phyloP scores from a whole-genome alignment of 2,797 vertebrate species.

The Hoplostethus atlanticus region DNA sequence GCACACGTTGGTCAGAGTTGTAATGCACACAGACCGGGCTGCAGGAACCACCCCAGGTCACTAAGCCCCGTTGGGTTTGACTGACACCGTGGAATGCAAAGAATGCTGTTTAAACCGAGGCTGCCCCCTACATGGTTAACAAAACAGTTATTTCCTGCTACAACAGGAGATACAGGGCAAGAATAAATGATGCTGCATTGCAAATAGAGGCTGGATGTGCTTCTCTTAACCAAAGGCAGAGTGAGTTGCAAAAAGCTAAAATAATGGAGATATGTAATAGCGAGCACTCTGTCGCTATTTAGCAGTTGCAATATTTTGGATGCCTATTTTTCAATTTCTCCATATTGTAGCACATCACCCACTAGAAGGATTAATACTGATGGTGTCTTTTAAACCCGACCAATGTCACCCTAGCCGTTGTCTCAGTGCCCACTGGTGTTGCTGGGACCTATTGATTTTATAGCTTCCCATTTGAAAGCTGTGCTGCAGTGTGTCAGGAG shows the following conservation, averaged over 20 bases:
- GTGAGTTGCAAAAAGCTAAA: no score
- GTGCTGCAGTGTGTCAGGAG: slow-evolving; percentile 54
- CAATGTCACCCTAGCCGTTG: slow-evolving; percentile 18
- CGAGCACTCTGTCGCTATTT: no score
- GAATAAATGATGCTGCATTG: no score
- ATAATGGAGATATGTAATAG: no score
- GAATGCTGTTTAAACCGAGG: slow-evolving; percentile 29
- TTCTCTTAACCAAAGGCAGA: no score
- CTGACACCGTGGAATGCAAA: slow-evolving; percentile 27
- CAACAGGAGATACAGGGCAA: background rate
- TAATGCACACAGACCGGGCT: slow-evolving; percentile 40
- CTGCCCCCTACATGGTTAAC: background rate
- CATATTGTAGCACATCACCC: no score
- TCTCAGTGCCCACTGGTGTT: slow-evolving; percentile 67
- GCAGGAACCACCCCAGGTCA: slow-evolving; percentile 41
- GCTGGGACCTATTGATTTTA: slow-evolving; percentile 75
- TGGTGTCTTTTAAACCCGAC: slow-evolving; percentile 6
- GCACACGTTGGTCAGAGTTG: slow-evolving; percentile 41
- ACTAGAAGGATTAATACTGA: background rate
- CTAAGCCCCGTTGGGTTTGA: slow-evolving; percentile 39
- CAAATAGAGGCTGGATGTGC: no score
- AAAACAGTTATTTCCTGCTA: background rate
- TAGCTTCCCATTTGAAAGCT: slow-evolving; percentile 72
- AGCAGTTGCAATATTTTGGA: no score
- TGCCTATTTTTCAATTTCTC: no score